phyloP scores from a whole-genome alignment of 2,113 vertebrate genomes.

The Rhodinocichla rosea region DNA sequence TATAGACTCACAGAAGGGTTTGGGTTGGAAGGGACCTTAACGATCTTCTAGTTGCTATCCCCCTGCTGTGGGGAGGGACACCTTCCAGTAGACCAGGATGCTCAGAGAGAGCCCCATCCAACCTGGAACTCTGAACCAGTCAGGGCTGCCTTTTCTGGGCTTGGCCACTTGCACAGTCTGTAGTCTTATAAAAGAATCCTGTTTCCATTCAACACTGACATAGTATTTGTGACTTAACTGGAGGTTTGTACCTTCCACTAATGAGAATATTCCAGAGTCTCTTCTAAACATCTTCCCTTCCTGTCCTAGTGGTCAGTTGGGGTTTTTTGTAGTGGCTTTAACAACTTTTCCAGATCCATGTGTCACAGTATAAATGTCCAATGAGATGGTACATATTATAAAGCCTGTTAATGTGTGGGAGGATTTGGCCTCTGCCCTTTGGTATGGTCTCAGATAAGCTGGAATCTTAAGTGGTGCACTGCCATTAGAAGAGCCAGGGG shows the following conservation, averaged over 20 bases:
- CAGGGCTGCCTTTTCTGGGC: neutral
- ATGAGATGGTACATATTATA: fast-evolving
- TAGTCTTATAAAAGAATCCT: neutral
- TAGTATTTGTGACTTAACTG: neutral
- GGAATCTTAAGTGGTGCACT: neutral
- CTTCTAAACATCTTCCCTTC: neutral
- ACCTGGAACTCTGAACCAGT: neutral
- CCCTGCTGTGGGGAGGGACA: neutral
- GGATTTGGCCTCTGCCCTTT: neutral
- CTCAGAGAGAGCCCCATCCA: neutral
- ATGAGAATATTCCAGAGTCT: neutral
- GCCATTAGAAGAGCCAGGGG: neutral
- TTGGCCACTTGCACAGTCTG: neutral
- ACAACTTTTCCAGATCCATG: neutral
- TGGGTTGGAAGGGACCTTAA: neutral
- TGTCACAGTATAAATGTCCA: neutral
- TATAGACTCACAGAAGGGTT: neutral
- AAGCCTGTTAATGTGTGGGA: neutral
- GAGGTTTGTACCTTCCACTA: neutral
- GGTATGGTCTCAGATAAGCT: neutral
- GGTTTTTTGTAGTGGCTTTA: neutral
- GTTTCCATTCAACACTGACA: neutral
- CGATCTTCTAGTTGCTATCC: neutral
- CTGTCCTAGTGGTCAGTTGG: neutral
- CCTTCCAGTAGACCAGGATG: neutral